Percentiles rank a stretch among this genome's conserved stretches.
These are phyloP conservation scores for Poeciliopsis gracilis DNA, from an alignment of 2,797 vertebrate species.

Conservation along the genomic window DNA sequence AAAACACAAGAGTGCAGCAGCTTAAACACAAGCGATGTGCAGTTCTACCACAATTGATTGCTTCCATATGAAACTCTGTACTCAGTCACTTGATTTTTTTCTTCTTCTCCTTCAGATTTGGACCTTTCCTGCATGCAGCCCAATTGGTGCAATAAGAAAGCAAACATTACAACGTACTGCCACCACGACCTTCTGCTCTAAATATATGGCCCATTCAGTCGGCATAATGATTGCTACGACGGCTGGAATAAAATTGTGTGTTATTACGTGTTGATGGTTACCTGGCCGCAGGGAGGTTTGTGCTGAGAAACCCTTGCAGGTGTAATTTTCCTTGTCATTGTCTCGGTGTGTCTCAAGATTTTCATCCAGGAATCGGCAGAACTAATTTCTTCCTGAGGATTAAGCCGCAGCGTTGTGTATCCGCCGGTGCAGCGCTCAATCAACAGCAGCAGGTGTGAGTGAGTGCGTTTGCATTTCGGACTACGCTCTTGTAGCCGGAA, in stretches of 20 bases:
- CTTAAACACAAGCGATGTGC: conserved; percentile 4
- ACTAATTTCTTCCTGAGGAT: not conserved
- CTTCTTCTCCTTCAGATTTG: not conserved
- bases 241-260: not conserved
- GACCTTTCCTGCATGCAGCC: not conserved
- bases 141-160: not conserved
- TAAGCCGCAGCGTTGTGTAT: not conserved
- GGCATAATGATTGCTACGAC: not conserved
- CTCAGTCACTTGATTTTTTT: not conserved
- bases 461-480: not conserved
- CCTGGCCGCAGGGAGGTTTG: not conserved
- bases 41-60: conserved; percentile 26
- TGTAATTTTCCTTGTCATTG: too few relatives aligned
- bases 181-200: not conserved
- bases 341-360: not conserved
- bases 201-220: not conserved
- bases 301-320: not conserved
- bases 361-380: not conserved
- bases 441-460: not conserved
- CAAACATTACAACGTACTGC: not conserved
- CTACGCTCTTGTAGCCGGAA: not conserved
- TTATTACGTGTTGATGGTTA: not conserved
- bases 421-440: not conserved
- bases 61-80: conserved; percentile 27
- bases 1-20: conserved; percentile 1